Conservation (phyloP, 2,797 vertebrate species). For the Tokudaia tokunoshimensis region DNA sequence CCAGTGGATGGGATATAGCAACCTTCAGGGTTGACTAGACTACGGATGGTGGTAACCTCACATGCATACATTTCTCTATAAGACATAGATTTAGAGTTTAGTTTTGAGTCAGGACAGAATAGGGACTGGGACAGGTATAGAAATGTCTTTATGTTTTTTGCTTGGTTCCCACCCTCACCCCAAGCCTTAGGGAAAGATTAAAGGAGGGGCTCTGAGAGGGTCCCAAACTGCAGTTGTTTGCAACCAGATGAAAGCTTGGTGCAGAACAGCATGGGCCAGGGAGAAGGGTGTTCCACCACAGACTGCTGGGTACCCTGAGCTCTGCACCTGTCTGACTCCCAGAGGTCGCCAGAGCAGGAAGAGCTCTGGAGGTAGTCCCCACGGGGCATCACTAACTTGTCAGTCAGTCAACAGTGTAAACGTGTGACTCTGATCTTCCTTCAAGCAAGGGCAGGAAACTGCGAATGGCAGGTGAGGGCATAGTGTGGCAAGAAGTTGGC, state of each 20-base stretch:
- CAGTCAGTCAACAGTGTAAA: neutral
- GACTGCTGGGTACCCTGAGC: constrained; percentile 12
- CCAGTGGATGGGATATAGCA: neutral
- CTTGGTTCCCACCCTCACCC: neutral
- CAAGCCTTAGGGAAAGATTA: neutral
- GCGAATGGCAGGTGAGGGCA: neutral
- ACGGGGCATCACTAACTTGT: neutral
- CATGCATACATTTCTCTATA: neutral
- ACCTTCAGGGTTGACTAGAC: neutral
- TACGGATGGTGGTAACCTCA: neutral
- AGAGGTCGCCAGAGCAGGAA: neutral
- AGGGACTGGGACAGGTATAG: neutral
- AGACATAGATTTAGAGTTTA: neutral
- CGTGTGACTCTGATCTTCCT: neutral
- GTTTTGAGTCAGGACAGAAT: constrained; percentile 21
- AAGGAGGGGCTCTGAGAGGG: neutral
- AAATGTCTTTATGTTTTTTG: constrained; percentile 39
- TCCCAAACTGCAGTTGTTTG: neutral
- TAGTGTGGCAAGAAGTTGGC: neutral
- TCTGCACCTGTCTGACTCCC: neutral
- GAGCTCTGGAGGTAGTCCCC: neutral
- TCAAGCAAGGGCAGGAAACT: neutral
- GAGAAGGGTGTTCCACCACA: neutral
- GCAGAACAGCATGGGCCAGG: neutral
- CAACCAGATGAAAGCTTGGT: neutral